Conservation (phyloP, 2,888 invertebrate species). For the Pyrocoelia pectoralis region DNA sequence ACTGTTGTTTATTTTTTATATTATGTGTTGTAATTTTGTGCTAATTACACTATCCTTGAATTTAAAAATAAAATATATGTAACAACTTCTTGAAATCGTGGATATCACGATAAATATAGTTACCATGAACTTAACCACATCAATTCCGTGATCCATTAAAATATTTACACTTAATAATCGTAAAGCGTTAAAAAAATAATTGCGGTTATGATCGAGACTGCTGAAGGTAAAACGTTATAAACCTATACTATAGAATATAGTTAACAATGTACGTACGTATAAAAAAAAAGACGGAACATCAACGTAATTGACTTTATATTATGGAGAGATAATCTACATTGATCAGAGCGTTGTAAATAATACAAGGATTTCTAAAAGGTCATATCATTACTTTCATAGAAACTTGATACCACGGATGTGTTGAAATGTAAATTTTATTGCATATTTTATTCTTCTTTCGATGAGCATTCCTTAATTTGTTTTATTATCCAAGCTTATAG, state of each 20-base stretch:
- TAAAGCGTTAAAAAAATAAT: constrained; percentile 6
- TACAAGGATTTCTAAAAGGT: constrained; percentile 52
- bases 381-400: constrained; percentile 45
- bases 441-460: constrained; percentile 23
- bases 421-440: constrained; percentile 33
- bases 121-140: constrained; percentile 12
- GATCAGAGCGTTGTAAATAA: constrained; percentile 50
- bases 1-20: background rate
- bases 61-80: constrained; percentile 4
- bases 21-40: constrained; percentile 3
- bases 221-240: constrained; percentile 8
- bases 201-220: constrained; percentile 1
- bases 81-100: constrained; percentile 8
- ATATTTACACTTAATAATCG: background rate
- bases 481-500: constrained; percentile 24
- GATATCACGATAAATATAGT: constrained; percentile 3
- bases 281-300: constrained; percentile 22
- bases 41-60: constrained; percentile 9
- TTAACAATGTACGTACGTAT: too few species aligned
- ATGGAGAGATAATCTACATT: constrained; percentile 51
- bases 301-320: constrained; percentile 27
- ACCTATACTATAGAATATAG: constrained; percentile 11
- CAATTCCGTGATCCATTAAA: constrained; percentile 10
- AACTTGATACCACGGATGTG: constrained; percentile 40
- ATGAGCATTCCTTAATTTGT: constrained; percentile 24